Percentiles rank a stretch among this genome's conserved stretches.
These are phyloP conservation scores for Diplolepis rosae DNA, from an alignment of 2,888 invertebrate genomes.

Conservation along the genomic window DNA sequence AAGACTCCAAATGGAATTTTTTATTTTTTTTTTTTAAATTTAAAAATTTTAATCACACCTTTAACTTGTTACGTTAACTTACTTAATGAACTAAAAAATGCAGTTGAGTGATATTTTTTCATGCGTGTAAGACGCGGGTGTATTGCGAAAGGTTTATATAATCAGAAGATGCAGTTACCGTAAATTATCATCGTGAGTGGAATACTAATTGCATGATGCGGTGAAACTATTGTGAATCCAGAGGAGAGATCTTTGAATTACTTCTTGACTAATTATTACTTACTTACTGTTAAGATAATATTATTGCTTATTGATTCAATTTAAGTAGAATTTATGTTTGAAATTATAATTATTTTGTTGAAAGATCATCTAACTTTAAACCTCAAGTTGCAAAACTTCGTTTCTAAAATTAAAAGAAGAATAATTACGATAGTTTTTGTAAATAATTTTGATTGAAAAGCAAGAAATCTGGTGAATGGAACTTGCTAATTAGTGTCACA, in stretches of 20 bases:
- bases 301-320: background rate
- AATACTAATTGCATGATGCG: conserved; percentile 30
- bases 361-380: background rate
- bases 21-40: no score
- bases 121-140: conserved; percentile 2
- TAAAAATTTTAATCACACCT: no score
- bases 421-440: background rate
- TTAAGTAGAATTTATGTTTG: background rate
- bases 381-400: background rate
- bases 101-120: conserved; percentile 29
- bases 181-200: conserved; percentile 31
- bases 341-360: background rate
- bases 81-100: background rate
- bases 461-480: background rate
- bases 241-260: conserved; percentile 15
- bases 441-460: no score
- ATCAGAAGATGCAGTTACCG: conserved; percentile 28
- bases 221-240: conserved; percentile 22
- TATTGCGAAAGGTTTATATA: conserved; percentile 37
- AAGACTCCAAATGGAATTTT: no score
- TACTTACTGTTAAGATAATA: background rate
- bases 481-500: background rate
- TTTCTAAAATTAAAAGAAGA: background rate
- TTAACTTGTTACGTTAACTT: no score
- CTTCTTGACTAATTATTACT: conserved; percentile 23